A percentile compares a stretch with the other conserved stretches of the same genome.
Evolutionary conservation across 2,888 invertebrate species (phyloP).

Genomic region (Scaptomyza polygonia): DNA sequence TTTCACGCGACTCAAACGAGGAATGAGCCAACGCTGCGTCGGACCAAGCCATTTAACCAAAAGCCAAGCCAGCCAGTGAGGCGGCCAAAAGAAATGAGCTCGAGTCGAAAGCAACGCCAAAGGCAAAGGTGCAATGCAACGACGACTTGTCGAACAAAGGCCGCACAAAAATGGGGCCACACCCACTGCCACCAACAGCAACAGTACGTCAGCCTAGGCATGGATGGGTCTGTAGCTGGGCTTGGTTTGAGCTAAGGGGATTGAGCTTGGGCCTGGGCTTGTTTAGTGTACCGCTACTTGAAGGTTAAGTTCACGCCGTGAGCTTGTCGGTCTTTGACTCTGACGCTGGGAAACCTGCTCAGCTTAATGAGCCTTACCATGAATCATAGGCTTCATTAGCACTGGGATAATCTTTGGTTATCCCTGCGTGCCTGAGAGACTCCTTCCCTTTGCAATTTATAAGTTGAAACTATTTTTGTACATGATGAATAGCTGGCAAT

Average conservation of each 20-base stretch:
- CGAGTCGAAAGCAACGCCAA: constrained; percentile 62
- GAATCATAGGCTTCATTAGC: constrained; percentile 62
- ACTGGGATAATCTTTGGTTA: constrained; percentile 29
- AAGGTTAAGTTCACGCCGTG: constrained; percentile 62
- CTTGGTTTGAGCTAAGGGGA: constrained; percentile 9
- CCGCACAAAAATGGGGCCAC: constrained; percentile 55
- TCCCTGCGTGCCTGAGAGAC: constrained; percentile 25
- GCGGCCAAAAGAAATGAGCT: constrained; percentile 57
- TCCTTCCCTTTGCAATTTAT: neutral
- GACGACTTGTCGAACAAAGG: constrained; percentile 47
- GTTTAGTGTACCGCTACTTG: constrained; percentile 36
- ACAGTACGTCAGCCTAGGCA: constrained; percentile 21
- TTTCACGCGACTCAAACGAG: constrained; percentile 84
- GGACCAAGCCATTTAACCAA: constrained; percentile 81
- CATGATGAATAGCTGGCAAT: constrained; percentile 39
- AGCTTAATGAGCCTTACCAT: constrained; percentile 57
- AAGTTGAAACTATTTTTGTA: constrained; percentile 20
- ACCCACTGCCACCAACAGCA: constrained; percentile 43
- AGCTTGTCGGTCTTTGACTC: constrained; percentile 57
- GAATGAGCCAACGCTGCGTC: constrained; percentile 81
- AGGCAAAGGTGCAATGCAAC: constrained; percentile 56
- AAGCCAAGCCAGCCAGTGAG: constrained; percentile 34
- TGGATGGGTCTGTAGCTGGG: constrained; percentile 10
- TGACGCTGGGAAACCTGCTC: constrained; percentile 14
- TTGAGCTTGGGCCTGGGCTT: constrained; percentile 11